Conservation (phyloP, 2,113 vertebrate species). For the Synchiropus splendidus region DNA sequence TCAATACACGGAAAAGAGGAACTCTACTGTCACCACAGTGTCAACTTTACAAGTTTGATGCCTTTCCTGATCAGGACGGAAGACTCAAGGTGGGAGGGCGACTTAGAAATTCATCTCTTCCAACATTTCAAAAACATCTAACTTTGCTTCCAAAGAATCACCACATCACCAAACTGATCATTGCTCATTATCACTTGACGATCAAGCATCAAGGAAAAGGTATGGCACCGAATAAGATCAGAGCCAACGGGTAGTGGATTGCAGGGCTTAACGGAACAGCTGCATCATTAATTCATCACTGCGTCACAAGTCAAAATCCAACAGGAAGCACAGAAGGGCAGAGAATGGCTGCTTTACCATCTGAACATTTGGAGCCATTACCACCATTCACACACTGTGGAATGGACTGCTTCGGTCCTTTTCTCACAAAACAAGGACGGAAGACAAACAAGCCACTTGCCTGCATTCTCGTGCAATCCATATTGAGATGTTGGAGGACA, state of each 20-base stretch:
- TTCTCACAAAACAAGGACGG: slow-evolving; percentile 5
- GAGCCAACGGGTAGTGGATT: slow-evolving; percentile 6
- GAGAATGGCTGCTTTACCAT: neutral
- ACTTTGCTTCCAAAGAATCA: neutral
- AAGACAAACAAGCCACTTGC: slow-evolving; percentile 12
- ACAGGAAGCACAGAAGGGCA: neutral
- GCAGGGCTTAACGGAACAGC: neutral
- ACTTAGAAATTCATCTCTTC: neutral
- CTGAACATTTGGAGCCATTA: slow-evolving; percentile 1
- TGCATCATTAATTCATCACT: slow-evolving; percentile 1
- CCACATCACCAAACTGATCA: neutral
- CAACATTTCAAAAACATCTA: neutral
- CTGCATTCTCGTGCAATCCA: slow-evolving; percentile 3
- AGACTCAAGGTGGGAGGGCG: slow-evolving; percentile 9
- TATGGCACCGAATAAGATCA: slow-evolving; percentile 1
- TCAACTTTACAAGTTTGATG: slow-evolving; percentile 1
- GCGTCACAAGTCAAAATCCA: slow-evolving; percentile 1
- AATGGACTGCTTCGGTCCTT: slow-evolving; percentile 23
- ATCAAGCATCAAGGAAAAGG: slow-evolving; percentile 8
- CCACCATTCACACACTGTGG: slow-evolving; percentile 4
- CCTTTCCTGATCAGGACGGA: neutral
- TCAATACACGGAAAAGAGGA: neutral
- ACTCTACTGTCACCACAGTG: neutral
- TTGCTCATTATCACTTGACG: too few species aligned
- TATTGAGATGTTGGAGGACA: slow-evolving; percentile 16